Percentiles rank a stretch among this genome's conserved stretches.
These are phyloP conservation scores for Panthera uncia DNA, from an alignment of 2,113 vertebrate species.

Conservation along the genomic window DNA sequence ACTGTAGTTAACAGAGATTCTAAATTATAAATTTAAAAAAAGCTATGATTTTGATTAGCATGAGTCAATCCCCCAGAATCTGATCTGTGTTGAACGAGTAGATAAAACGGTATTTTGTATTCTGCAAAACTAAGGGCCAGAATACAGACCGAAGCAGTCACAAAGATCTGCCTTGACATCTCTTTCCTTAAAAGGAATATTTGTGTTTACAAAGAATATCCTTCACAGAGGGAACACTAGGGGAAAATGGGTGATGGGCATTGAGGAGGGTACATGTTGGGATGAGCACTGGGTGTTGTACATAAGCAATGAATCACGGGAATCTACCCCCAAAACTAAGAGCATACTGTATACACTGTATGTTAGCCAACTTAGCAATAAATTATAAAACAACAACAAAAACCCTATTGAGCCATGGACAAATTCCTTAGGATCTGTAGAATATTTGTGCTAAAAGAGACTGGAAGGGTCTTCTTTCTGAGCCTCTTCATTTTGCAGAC, in stretches of 20 bases:
- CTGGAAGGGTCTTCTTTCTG: background rate
- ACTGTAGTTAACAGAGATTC: background rate
- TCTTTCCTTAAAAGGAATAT: background rate
- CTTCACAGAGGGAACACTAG: background rate
- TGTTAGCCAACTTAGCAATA: too few relatives aligned
- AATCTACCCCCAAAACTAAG: too few relatives aligned
- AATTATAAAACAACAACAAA: background rate
- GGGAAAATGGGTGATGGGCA: too few relatives aligned
- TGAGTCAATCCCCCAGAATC: background rate
- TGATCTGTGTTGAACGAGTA: background rate
- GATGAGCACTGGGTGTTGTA: too few relatives aligned
- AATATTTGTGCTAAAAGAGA: background rate
- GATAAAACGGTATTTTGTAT: conserved; percentile 23
- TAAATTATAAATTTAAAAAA: background rate
- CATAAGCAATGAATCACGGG: too few relatives aligned
- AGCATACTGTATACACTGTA: too few relatives aligned
- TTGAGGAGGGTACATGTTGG: too few relatives aligned
- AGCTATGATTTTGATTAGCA: conserved; percentile 6
- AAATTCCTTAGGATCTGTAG: conserved; percentile 15
- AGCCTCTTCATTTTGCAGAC: conserved; percentile 23
- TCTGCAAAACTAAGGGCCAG: background rate
- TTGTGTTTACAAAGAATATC: background rate
- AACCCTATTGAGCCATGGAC: background rate
- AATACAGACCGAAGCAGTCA: background rate
- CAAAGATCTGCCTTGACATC: conserved; percentile 16